Conservation (phyloP, 2,797 vertebrate genomes). For the Tinamus major region DNA sequence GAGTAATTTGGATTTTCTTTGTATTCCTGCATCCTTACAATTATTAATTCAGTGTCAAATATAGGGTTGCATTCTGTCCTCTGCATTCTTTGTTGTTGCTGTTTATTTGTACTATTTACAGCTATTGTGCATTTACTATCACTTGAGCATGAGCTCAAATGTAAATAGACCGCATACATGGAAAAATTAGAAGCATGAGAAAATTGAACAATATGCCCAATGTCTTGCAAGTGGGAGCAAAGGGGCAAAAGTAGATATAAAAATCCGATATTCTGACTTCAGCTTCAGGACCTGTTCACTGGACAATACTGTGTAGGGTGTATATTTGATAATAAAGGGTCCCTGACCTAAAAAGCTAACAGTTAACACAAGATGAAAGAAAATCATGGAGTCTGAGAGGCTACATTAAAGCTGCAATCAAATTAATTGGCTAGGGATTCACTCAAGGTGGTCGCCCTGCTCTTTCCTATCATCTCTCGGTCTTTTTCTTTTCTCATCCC, state of each 20-base stretch:
- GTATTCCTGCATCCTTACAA: background rate
- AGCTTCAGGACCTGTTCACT: background rate
- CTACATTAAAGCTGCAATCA: background rate
- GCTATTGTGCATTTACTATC: background rate
- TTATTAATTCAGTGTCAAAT: slow-evolving; percentile 3
- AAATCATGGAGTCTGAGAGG: background rate
- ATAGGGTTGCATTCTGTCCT: background rate
- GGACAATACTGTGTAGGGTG: background rate
- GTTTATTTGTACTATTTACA: background rate
- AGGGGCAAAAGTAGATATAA: background rate
- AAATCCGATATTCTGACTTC: background rate
- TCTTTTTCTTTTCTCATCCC: background rate
- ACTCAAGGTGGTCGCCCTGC: background rate
- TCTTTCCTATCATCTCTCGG: background rate
- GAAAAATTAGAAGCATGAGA: background rate
- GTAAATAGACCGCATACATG: background rate
- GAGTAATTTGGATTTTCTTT: background rate
- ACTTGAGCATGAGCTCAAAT: background rate
- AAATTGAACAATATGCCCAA: background rate
- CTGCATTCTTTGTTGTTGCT: background rate
- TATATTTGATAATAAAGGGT: background rate
- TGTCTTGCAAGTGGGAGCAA: background rate
- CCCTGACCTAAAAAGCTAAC: background rate
- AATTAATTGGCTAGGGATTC: background rate
- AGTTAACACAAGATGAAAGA: background rate